Percentiles rank a stretch among this genome's conserved stretches.
These are phyloP conservation scores for Coregonus sp. DNA, from an alignment of 2,797 vertebrate genomes.

Conservation along the genomic window DNA sequence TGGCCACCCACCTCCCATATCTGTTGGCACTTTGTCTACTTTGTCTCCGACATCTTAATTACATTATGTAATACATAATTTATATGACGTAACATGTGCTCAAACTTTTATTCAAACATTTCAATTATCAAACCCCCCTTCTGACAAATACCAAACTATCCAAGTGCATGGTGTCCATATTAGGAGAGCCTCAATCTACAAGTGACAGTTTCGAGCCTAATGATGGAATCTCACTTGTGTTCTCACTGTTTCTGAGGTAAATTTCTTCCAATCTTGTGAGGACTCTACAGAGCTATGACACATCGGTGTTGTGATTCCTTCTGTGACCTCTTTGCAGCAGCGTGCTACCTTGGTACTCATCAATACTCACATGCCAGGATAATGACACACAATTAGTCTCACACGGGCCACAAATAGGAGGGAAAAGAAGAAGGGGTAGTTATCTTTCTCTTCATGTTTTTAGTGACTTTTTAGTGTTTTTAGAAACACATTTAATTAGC, in stretches of 20 bases:
- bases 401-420: conserved; percentile 51
- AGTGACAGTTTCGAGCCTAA: background rate
- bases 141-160: background rate
- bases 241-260: background rate
- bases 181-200: background rate
- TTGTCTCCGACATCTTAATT: too few relatives aligned
- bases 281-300: background rate
- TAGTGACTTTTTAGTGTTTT: conserved; percentile 8
- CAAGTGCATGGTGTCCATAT: background rate
- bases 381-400: conserved; percentile 61
- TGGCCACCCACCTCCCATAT: too few relatives aligned
- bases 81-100: too few relatives aligned
- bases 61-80: too few relatives aligned
- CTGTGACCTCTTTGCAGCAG: conserved; percentile 32
- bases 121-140: conserved; percentile 13
- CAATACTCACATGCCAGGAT: conserved; percentile 49
- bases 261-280: too few relatives aligned
- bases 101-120: background rate
- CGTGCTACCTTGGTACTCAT: conserved; percentile 45
- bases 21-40: too few relatives aligned
- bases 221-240: background rate
- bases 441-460: conserved; percentile 58
- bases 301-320: conserved; percentile 29
- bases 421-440: conserved; percentile 58
- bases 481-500: conserved; percentile 48